Percentiles rank a stretch among this genome's conserved stretches.
phyloP scores from a whole-genome alignment of 2,113 vertebrate species.

The Chaetodon trifascialis region DNA sequence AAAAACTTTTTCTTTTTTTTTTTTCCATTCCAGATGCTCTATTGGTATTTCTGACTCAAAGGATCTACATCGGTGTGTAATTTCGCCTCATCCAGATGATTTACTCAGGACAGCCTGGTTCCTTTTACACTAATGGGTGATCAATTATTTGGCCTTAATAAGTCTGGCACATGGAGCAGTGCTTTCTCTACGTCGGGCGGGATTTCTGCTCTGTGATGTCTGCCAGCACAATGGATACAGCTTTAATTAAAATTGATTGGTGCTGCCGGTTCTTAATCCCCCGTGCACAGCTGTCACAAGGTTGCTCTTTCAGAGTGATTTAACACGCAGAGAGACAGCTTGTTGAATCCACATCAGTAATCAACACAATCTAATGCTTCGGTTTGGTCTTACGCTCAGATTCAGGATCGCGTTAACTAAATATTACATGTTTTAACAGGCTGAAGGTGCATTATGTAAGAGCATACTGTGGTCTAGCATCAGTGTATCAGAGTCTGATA shows the following conservation, averaged over 20 bases:
- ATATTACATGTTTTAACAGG: background rate
- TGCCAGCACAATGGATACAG: conserved; percentile 68
- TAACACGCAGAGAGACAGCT: conserved; percentile 25
- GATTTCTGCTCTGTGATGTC: conserved; percentile 61
- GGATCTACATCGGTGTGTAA: background rate
- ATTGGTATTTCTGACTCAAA: conserved; percentile 31
- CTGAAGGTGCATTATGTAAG: background rate
- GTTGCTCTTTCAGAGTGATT: conserved; percentile 49
- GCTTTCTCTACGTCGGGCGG: conserved; percentile 50
- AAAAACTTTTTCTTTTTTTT: no score
- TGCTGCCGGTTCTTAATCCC: conserved; percentile 57
- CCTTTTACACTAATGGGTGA: conserved; percentile 50
- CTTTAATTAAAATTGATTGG: conserved; percentile 78
- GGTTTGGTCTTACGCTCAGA: background rate
- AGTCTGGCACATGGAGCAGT: conserved; percentile 49
- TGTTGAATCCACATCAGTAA: conserved; percentile 38
- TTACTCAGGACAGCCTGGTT: conserved; percentile 28
- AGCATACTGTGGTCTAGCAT: background rate
- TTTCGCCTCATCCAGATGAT: conserved; percentile 39
- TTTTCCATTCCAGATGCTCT: no score
- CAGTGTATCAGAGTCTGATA: background rate
- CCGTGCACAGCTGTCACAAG: conserved; percentile 60
- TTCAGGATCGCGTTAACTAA: background rate
- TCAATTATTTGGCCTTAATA: conserved; percentile 62
- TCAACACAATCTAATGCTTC: conserved; percentile 1